Evolutionary conservation across 2,113 vertebrate species (phyloP).

Genomic region (Candoia aspera): DNA sequence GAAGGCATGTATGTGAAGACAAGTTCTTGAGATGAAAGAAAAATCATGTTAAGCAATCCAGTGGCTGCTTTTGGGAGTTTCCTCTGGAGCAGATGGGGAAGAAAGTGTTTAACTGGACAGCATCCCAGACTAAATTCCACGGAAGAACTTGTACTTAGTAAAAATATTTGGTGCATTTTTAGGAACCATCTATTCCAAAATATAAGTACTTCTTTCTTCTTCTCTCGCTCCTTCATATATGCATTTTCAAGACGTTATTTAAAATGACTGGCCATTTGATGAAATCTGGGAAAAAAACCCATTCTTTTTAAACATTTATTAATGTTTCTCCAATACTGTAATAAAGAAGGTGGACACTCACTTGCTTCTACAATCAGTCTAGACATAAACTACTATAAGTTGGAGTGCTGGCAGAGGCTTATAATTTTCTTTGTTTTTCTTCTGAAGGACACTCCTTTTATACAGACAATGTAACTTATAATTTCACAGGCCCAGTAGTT

Average conservation of each 20-base stretch:
- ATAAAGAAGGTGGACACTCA: slow-evolving; percentile 42
- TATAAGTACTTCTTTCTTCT: slow-evolving; percentile 7
- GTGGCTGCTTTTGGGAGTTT: slow-evolving; percentile 13
- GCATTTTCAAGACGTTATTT: slow-evolving; percentile 33
- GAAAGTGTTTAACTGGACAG: slow-evolving; percentile 57
- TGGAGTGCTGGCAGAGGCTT: slow-evolving; percentile 60
- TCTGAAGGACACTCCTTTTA: slow-evolving; percentile 70
- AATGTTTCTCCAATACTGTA: slow-evolving; percentile 36
- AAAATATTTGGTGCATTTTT: slow-evolving; percentile 37
- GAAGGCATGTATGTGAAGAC: background rate
- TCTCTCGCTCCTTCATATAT: background rate
- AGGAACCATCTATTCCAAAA: slow-evolving; percentile 57
- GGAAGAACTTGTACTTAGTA: slow-evolving; percentile 58
- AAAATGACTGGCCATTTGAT: slow-evolving; percentile 48
- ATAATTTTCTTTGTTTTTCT: slow-evolving; percentile 76
- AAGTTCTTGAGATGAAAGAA: slow-evolving; percentile 45
- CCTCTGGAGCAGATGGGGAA: slow-evolving; percentile 52
- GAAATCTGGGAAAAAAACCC: slow-evolving; percentile 44
- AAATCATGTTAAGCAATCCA: slow-evolving; percentile 18
- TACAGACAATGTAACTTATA: slow-evolving; percentile 67
- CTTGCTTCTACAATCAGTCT: slow-evolving; percentile 45
- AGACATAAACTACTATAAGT: slow-evolving; percentile 78
- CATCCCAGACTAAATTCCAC: slow-evolving; percentile 62
- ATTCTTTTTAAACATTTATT: slow-evolving; percentile 8
- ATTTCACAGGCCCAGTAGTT: slow-evolving; percentile 63